A percentile compares a stretch with the other conserved stretches of the same genome.
phyloP scores from a whole-genome alignment of 2,888 invertebrate species.

The Iselma pallidipennis region DNA sequence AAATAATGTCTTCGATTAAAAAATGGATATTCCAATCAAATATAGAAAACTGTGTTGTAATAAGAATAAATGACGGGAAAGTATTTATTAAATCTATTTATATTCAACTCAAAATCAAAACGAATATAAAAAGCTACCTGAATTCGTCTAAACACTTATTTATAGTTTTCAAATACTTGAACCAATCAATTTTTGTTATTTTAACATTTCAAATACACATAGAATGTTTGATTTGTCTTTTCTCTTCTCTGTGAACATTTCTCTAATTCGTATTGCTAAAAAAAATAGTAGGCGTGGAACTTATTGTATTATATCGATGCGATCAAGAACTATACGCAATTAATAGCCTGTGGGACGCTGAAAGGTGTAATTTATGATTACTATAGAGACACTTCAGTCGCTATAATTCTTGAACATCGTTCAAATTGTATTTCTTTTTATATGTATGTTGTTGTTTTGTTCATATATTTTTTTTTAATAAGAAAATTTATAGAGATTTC shows the following conservation, averaged over 20 bases:
- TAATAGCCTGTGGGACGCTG: slow-evolving; percentile 2
- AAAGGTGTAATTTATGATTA: slow-evolving; percentile 10
- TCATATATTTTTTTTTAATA: background rate
- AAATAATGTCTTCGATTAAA: background rate
- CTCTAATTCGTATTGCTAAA: background rate
- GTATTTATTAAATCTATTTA: background rate
- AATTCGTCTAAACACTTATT: background rate
- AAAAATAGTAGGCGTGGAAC: background rate
- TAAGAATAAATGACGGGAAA: too few relatives aligned
- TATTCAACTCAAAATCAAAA: too few relatives aligned
- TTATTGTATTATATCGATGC: background rate
- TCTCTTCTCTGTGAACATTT: background rate
- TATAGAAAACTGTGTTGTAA: background rate
- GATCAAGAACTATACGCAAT: background rate
- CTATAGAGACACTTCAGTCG: background rate
- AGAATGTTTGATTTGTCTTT: too few relatives aligned
- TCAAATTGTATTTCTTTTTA: background rate
- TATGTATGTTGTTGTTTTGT: background rate
- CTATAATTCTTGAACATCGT: background rate
- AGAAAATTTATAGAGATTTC: background rate
- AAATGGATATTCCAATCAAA: background rate
- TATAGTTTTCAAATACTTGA: too few relatives aligned
- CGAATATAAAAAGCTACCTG: background rate
- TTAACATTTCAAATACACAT: too few relatives aligned
- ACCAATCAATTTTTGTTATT: too few relatives aligned